Conservation (phyloP, 2,797 vertebrate genomes). For the Mormyrus proboscirostris region DNA sequence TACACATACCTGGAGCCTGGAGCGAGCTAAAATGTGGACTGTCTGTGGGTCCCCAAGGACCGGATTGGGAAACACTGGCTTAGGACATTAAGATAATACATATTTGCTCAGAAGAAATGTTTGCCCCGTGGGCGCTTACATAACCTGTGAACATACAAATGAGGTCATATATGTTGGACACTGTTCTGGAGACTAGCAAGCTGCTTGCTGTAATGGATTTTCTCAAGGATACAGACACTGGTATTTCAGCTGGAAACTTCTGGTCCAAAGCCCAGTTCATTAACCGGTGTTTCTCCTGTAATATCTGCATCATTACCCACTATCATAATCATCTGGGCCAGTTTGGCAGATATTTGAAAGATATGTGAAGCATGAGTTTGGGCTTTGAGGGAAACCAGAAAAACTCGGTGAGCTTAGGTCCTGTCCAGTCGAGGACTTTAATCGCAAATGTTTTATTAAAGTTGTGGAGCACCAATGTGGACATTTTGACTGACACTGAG, state of each 20-base stretch:
- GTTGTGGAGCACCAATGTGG: background rate
- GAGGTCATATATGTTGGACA: background rate
- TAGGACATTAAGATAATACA: background rate
- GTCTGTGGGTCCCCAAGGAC: background rate
- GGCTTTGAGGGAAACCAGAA: background rate
- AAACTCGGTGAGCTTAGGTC: background rate
- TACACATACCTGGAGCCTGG: background rate
- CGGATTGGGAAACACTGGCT: background rate
- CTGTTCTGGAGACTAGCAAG: background rate
- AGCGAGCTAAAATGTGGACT: background rate
- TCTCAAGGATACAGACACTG: conserved; percentile 7
- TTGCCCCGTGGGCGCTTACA: background rate
- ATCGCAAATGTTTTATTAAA: no score
- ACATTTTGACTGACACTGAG: background rate
- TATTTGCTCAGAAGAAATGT: background rate
- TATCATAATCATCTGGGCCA: background rate
- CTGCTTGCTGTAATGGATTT: background rate
- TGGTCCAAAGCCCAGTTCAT: background rate
- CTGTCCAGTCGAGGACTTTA: background rate
- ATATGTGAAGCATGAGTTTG: background rate
- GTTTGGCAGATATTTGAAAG: background rate
- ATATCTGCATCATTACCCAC: background rate
- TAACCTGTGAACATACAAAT: conserved; percentile 5
- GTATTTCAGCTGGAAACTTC: background rate
- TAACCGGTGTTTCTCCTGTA: background rate